phyloP scores from a whole-genome alignment of 2,797 vertebrate genomes.

The Semaprochilodus insignis region DNA sequence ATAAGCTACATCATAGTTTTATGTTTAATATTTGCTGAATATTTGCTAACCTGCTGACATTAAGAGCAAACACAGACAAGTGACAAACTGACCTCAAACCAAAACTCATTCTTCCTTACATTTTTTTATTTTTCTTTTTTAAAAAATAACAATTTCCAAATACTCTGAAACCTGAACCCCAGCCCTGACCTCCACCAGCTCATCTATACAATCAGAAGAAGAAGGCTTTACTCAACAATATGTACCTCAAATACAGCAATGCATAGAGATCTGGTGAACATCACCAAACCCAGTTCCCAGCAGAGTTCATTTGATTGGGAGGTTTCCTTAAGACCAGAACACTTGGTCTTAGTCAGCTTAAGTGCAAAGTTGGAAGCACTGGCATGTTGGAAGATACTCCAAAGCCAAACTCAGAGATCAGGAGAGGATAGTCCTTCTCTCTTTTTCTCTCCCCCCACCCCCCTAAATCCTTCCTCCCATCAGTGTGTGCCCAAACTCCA shows the following conservation, averaged over 20 bases:
- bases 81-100: constrained; percentile 20
- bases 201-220: constrained; percentile 73
- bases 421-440: background rate
- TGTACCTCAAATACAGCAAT: constrained; percentile 83
- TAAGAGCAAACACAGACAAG: background rate
- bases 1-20: background rate
- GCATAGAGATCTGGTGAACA: constrained; percentile 82
- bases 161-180: constrained; percentile 75
- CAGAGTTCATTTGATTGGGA: constrained; percentile 49
- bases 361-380: constrained; percentile 83
- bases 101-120: constrained; percentile 53
- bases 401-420: constrained; percentile 36
- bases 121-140: constrained; percentile 67
- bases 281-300: constrained; percentile 69
- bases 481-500: constrained; percentile 31
- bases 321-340: constrained; percentile 57
- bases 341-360: constrained; percentile 71
- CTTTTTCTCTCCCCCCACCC: background rate
- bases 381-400: constrained; percentile 62
- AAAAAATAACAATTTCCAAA: constrained; percentile 73
- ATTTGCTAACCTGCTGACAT: background rate
- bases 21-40: background rate
- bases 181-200: constrained; percentile 68
- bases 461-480: constrained; percentile 32
- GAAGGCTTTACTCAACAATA: constrained; percentile 71